These are phyloP conservation scores for Campoletis raptor DNA, from an alignment of 2,888 invertebrate species.

Conservation along the genomic window DNA sequence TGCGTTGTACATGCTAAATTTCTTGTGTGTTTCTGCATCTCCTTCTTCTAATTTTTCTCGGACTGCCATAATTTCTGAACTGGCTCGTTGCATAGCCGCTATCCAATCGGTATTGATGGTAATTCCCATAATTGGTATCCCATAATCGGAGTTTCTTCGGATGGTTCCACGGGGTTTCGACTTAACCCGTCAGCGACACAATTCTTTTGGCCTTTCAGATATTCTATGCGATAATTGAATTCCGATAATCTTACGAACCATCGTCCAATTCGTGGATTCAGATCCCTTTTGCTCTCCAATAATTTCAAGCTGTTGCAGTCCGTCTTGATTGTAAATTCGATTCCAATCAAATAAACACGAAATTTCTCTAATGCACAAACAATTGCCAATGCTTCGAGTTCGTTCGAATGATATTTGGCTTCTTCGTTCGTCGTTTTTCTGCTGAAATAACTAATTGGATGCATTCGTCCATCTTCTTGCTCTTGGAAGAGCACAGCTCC, in stretches of 20 bases:
- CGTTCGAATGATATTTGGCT: conserved; percentile 60
- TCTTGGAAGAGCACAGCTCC: conserved; percentile 78
- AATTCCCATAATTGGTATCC: conserved; percentile 66
- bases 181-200: conserved; percentile 67
- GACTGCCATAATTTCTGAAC: conserved; percentile 56
- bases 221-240: conserved; percentile 68
- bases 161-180: conserved; percentile 66
- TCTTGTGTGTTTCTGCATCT: conserved; percentile 57
- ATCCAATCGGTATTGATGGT: conserved; percentile 64
- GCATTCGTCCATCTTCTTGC: conserved; percentile 52
- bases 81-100: conserved; percentile 56
- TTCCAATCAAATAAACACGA: conserved; percentile 64
- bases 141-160: conserved; percentile 52
- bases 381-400: conserved; percentile 65
- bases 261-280: conserved; percentile 50
- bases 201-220: conserved; percentile 68
- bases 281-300: conserved; percentile 38
- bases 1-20: conserved; percentile 61
- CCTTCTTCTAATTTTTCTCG: conserved; percentile 61
- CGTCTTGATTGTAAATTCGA: conserved; percentile 64
- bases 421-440: conserved; percentile 59
- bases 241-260: conserved; percentile 67
- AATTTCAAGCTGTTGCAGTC: conserved; percentile 62
- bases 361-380: conserved; percentile 59
- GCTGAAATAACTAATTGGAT: conserved; percentile 57